Evolutionary conservation across 2,888 invertebrate genomes (phyloP).

Genomic region (Mylabris sibirica): DNA sequence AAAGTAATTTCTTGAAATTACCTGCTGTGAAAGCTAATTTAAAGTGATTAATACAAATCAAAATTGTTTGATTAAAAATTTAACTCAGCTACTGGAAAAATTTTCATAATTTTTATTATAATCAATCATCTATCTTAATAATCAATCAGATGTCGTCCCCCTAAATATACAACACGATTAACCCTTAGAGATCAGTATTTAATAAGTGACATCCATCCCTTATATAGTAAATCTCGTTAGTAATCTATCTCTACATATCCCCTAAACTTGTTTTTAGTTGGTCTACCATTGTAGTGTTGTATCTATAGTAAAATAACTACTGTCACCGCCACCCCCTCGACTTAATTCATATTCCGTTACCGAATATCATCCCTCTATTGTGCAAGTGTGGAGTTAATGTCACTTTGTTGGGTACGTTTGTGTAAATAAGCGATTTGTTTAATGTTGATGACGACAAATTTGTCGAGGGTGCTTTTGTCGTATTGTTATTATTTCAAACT

Average conservation of each 20-base stretch:
- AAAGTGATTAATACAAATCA: conserved; percentile 5
- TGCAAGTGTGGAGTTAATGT: conserved; percentile 50
- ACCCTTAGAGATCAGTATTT: conserved; percentile 59
- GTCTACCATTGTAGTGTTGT: conserved; percentile 29
- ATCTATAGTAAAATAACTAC: conserved; percentile 20
- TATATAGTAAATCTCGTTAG: conserved; percentile 52
- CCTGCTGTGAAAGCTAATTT: conserved; percentile 1
- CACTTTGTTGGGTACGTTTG: conserved; percentile 49
- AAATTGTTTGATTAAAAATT: conserved; percentile 7
- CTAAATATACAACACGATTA: conserved; percentile 53
- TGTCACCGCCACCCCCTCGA: conserved; percentile 33
- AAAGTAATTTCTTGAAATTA: conserved; percentile 1
- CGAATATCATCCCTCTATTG: conserved; percentile 45
- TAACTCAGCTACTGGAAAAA: neutral
- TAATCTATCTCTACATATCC: conserved; percentile 54
- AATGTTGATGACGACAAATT: conserved; percentile 54
- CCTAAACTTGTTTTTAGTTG: conserved; percentile 28
- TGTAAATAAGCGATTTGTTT: conserved; percentile 56
- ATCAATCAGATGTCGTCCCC: neutral
- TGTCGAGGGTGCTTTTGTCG: conserved; percentile 33
- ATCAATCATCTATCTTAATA: conserved; percentile 11
- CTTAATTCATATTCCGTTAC: conserved; percentile 39
- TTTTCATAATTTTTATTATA: neutral
- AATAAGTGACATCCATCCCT: conserved; percentile 61
- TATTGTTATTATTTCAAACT: neutral